These are phyloP conservation scores for Apodemia zela DNA, from an alignment of 2,888 invertebrate species.

Conservation along the genomic window DNA sequence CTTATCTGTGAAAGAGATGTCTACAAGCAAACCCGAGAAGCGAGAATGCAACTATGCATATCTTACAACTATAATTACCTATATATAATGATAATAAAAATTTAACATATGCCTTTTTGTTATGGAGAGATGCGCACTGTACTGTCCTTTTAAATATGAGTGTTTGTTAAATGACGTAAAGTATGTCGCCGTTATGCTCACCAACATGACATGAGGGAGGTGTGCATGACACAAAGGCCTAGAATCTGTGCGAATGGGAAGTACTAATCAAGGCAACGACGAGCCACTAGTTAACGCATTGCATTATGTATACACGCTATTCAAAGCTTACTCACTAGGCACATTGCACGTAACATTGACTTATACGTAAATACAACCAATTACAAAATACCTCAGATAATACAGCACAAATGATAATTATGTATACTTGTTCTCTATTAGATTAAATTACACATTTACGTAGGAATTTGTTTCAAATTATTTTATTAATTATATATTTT, in stretches of 20 bases:
- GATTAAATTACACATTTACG: not conserved
- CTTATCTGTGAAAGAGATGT: too few relatives aligned
- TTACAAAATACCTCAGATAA: slow-evolving; percentile 20
- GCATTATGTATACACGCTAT: slow-evolving; percentile 35
- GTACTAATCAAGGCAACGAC: slow-evolving; percentile 54
- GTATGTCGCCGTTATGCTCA: slow-evolving; percentile 15
- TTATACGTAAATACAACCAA: slow-evolving; percentile 23
- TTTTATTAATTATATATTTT: not conserved
- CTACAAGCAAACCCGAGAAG: too few relatives aligned
- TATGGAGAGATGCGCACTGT: not conserved
- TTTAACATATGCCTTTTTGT: too few relatives aligned
- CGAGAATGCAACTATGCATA: too few relatives aligned
- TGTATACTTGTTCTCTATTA: not conserved
- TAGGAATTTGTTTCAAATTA: not conserved
- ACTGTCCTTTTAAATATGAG: not conserved
- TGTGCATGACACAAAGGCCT: slow-evolving; percentile 44
- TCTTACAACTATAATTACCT: too few relatives aligned
- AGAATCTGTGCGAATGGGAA: slow-evolving; percentile 58
- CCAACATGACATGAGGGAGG: slow-evolving; percentile 17
- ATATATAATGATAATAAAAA: too few relatives aligned
- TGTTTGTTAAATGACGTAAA: slow-evolving; percentile 18
- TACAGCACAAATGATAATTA: slow-evolving; percentile 6
- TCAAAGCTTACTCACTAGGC: slow-evolving; percentile 26
- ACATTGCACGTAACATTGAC: slow-evolving; percentile 25
- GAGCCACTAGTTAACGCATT: slow-evolving; percentile 51